Evolutionary conservation across 1,140 invertebrate species (phyloP), one percentile per base, ranked within the genome.

Genomic region (Trichonephila inaurata): DNA sequence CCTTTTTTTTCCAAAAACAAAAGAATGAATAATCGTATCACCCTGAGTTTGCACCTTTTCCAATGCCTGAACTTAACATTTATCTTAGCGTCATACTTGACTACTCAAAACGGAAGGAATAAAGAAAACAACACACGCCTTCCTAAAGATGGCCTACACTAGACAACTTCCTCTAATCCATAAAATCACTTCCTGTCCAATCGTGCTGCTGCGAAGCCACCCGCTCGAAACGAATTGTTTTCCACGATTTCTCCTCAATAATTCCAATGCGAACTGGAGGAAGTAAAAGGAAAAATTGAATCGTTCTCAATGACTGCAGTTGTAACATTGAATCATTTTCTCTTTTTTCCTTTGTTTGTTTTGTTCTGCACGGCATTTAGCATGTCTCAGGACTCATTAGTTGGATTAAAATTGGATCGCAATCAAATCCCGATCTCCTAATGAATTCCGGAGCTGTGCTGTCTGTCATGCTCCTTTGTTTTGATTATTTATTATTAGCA

Each of bases 251-350:
- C 51, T 64, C 85, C 61, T 28, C 61, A 2, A 77, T 33, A 77
- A 77, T 77, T 77, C 72, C 51, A 12, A 85, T n/a, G 12, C 21
- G 82, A 60, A n/a, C 18, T 85, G 19, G 12, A 85, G 82, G 82
- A 85, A 85, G 82, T 85, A 51, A 60, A 60, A 77, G 0, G 14
- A 6, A 77, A 24, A 77, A 77, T 40, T 14, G 3, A 77, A 77
- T 40, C 72, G 82, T 85, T 85, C 82, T 85, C 82, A 85, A 44
- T 85, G 82, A 85, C 82, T n/a, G 72, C 28, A 16, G 72, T 85
- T n/a, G 82, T 85, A 85, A 85, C 82, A 85, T 85, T 85, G 82
- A 85, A 85, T 85, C 82, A n/a, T 60, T 85, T 85, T 16, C 58
- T 24, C 21, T 10, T 60, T 60, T 85, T 60, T 51, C 51, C n/a